Percentiles rank a stretch among this genome's conserved stretches.
Conservation (phyloP, 2,113 vertebrate genomes). For the Ctenodactylus gundi region DNA sequence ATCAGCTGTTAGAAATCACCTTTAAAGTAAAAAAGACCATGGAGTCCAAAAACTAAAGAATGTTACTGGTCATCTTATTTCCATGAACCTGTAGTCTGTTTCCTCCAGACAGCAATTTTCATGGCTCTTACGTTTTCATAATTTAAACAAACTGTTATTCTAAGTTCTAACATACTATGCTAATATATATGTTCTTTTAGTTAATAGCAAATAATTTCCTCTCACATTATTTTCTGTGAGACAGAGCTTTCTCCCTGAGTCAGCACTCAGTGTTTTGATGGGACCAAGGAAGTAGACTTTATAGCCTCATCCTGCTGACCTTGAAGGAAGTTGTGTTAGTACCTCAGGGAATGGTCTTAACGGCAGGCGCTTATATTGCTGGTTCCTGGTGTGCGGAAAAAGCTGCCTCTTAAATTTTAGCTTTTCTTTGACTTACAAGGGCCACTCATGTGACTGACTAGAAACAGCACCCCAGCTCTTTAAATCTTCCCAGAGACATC, state of each 20-base stretch:
- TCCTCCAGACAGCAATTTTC: not conserved
- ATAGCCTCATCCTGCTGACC: not conserved
- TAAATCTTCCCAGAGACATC: not conserved
- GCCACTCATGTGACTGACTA: not conserved
- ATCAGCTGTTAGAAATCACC: not conserved
- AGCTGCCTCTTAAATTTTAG: not conserved
- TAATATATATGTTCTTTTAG: not conserved
- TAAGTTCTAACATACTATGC: not conserved
- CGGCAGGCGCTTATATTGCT: not conserved
- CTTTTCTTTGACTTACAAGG: not conserved
- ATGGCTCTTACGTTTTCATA: not conserved
- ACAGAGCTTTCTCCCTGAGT: not conserved
- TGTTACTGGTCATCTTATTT: not conserved
- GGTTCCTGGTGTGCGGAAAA: not conserved
- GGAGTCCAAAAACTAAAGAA: constrained; percentile 7
- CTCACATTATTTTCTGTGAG: not conserved
- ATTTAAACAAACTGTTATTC: not conserved
- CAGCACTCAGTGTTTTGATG: not conserved
- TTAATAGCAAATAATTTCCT: constrained; percentile 27
- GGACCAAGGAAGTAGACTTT: not conserved
- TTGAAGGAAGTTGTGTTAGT: not conserved
- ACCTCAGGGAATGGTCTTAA: not conserved
- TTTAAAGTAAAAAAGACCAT: constrained; percentile 16
- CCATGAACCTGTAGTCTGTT: not conserved
- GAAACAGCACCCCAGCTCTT: not conserved